Evolutionary conservation across 2,113 vertebrate species (phyloP).

Genomic region (Pomatostomus ruficeps): DNA sequence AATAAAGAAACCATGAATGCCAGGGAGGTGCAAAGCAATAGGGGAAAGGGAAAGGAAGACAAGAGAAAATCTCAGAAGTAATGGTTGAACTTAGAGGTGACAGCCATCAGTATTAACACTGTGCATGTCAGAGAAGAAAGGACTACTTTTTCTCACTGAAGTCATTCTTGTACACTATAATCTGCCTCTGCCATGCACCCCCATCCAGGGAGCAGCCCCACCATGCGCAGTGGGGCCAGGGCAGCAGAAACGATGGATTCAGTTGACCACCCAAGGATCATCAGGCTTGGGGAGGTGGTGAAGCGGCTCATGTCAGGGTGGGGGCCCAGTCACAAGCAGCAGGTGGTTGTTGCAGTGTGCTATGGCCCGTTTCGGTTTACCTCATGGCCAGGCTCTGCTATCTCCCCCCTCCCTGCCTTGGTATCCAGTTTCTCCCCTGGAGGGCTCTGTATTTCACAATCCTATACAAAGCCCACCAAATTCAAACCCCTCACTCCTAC

Average conservation of each 20-base stretch:
- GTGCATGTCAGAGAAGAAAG: background rate
- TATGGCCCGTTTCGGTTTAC: no score
- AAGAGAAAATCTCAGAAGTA: background rate
- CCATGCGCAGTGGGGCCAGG: rapidly evolving
- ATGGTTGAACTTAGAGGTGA: background rate
- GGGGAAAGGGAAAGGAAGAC: background rate
- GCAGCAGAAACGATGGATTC: rapidly evolving
- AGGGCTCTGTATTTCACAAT: no score
- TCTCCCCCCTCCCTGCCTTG: no score
- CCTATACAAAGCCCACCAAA: no score
- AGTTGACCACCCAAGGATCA: background rate
- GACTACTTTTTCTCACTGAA: background rate
- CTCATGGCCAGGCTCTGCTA: no score
- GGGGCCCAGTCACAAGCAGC: background rate
- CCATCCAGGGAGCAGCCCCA: background rate
- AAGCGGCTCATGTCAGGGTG: rapidly evolving
- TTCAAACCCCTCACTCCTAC: no score
- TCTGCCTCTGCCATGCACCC: background rate
- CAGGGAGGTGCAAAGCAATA: background rate
- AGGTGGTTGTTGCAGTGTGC: no score
- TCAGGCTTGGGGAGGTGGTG: background rate
- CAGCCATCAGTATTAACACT: background rate
- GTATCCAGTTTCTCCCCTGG: no score
- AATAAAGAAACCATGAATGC: background rate
- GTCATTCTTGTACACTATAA: background rate